A percentile compares a stretch with the other conserved stretches of the same genome.
Evolutionary conservation across 2,797 vertebrate species (phyloP).

Genomic region (Peromyscus aztecus): DNA sequence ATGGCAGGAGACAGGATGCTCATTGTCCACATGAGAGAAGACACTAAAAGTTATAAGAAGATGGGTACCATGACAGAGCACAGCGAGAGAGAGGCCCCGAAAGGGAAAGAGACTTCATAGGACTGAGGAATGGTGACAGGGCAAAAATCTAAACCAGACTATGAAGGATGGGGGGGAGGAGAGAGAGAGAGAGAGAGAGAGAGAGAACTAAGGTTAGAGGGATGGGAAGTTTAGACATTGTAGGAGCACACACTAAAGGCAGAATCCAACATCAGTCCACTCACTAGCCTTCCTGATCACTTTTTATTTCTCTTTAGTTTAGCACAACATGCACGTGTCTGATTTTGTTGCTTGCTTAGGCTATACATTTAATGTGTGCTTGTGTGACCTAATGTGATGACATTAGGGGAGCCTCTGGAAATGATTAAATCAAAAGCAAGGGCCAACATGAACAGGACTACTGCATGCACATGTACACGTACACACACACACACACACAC

Average conservation of each 20-base stretch:
- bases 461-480: fast-evolving
- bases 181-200: not conserved
- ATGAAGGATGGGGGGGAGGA: fast-evolving
- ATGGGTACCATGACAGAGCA: fast-evolving
- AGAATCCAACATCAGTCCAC: no score
- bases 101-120: not conserved
- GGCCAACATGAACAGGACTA: not conserved
- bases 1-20: no score
- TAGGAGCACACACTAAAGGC: not conserved
- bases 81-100: not conserved
- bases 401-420: not conserved
- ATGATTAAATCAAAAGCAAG: not conserved
- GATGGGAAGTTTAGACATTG: fast-evolving
- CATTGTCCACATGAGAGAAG: not conserved
- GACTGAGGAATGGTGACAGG: not conserved
- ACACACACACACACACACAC: not conserved
- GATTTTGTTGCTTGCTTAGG: not conserved
- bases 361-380: not conserved
- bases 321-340: not conserved
- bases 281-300: fast-evolving
- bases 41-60: not conserved
- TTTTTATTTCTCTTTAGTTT: not conserved
- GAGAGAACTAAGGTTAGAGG: no score
- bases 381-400: not conserved
- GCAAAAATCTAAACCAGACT: not conserved